Evolutionary conservation across 2,113 vertebrate species (phyloP).

Genomic region (Hippotragus niger): DNA sequence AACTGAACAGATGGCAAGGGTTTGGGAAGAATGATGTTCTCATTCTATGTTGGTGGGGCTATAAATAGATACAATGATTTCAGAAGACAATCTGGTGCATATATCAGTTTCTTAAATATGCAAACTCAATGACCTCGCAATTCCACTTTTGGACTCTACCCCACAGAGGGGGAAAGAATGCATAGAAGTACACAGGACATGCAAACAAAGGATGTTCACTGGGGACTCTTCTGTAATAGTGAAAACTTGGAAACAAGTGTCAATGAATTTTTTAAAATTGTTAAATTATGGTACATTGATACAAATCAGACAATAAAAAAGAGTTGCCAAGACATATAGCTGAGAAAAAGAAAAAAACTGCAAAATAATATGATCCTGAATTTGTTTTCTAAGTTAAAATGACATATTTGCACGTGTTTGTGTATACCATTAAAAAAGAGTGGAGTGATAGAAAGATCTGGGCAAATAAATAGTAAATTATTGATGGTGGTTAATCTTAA

Average conservation of each 20-base stretch:
- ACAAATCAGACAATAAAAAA: not conserved
- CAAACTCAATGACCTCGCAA: not conserved
- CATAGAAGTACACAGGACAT: not conserved
- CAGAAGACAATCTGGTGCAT: not conserved
- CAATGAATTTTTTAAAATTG: not conserved
- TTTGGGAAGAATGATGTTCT: not conserved
- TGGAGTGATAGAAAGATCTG: not conserved
- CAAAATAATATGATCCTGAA: constrained; percentile 10
- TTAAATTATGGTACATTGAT: not conserved
- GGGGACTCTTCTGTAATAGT: not conserved
- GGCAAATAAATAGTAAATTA: not conserved
- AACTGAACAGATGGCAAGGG: not conserved
- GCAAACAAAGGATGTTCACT: not conserved
- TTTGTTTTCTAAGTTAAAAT: constrained; percentile 20
- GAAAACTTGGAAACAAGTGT: not conserved
- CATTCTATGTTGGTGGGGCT: not conserved
- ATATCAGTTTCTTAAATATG: not conserved
- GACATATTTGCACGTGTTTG: not conserved
- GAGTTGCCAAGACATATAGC: not conserved
- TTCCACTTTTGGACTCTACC: not conserved
- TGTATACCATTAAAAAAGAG: not conserved
- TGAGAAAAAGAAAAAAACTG: not conserved
- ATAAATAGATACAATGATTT: not conserved
- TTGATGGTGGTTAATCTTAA: not conserved
- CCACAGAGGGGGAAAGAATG: not conserved